A percentile compares a stretch with the other conserved stretches of the same genome.
Evolutionary conservation across 2,113 vertebrate genomes (phyloP).

Genomic region (Callocephalon fimbriatum): DNA sequence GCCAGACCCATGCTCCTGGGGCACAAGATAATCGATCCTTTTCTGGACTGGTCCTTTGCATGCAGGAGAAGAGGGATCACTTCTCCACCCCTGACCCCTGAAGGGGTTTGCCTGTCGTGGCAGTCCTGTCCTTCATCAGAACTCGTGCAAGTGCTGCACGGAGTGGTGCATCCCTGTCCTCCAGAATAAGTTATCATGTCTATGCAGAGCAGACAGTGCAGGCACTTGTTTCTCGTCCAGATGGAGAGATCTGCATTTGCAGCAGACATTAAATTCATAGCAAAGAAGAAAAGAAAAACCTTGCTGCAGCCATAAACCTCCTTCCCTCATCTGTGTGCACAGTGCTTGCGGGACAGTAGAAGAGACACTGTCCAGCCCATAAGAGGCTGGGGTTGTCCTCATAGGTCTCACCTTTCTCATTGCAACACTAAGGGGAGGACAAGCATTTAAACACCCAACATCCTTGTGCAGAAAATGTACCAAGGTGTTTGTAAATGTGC

Average conservation of each 20-base stretch:
- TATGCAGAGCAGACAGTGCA: not conserved
- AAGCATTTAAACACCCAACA: not conserved
- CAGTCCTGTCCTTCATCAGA: not conserved
- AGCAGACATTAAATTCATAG: not conserved
- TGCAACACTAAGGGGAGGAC: not conserved
- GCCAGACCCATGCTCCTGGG: not conserved
- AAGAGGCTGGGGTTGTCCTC: not conserved
- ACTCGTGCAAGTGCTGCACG: not conserved
- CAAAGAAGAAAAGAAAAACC: not conserved
- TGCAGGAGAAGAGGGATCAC: not conserved
- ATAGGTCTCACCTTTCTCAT: not conserved
- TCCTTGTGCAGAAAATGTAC: not conserved
- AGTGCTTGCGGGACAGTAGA: fast-evolving
- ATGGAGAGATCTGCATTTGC: slow-evolving; percentile 18
- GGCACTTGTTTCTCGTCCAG: not conserved
- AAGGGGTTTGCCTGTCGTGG: fast-evolving
- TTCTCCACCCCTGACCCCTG: not conserved
- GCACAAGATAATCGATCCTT: not conserved
- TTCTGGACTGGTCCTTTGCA: not conserved
- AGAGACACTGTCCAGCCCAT: fast-evolving
- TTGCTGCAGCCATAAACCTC: not conserved
- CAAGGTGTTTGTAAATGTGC: not conserved
- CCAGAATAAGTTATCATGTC: not conserved
- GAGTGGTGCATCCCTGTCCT: not conserved
- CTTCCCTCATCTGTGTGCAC: not conserved